phyloP scores from a whole-genome alignment of 2,797 vertebrate species.

The Anas bernieri region DNA sequence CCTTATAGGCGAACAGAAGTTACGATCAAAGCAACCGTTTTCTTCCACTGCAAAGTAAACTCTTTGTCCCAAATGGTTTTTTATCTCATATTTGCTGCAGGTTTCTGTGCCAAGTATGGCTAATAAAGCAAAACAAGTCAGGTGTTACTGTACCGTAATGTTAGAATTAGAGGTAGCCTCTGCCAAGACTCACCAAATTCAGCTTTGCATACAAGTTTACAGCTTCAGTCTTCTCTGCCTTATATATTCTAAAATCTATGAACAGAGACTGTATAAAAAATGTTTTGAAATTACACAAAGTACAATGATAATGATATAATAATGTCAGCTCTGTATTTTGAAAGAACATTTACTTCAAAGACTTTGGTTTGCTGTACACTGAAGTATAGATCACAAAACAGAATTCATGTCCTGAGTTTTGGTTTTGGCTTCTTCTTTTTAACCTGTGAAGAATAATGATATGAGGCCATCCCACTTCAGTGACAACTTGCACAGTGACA shows the following conservation, averaged over 20 bases:
- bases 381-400: neutral
- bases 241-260: neutral
- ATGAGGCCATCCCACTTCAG: neutral
- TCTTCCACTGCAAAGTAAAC: slow-evolving; percentile 95
- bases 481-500: neutral
- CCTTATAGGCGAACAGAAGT: slow-evolving; percentile 89
- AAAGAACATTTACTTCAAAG: neutral
- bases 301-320: neutral
- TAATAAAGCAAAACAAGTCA: slow-evolving; percentile 64
- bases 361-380: neutral
- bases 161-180: neutral
- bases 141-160: neutral
- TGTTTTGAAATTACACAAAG: neutral
- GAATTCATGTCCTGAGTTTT: neutral
- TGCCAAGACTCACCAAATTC: neutral
- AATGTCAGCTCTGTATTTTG: neutral
- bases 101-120: slow-evolving; percentile 94
- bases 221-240: neutral
- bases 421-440: neutral
- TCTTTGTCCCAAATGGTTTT: slow-evolving; percentile 90
- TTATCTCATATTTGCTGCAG: slow-evolving; percentile 95
- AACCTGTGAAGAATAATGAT: neutral
- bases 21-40: slow-evolving; percentile 91
- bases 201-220: neutral
- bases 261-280: neutral